Percentiles rank a stretch among this genome's conserved stretches.
These are phyloP conservation scores for Plectrocnemia conspersa DNA, from an alignment of 1,140 invertebrate species.

Conservation along the genomic window DNA sequence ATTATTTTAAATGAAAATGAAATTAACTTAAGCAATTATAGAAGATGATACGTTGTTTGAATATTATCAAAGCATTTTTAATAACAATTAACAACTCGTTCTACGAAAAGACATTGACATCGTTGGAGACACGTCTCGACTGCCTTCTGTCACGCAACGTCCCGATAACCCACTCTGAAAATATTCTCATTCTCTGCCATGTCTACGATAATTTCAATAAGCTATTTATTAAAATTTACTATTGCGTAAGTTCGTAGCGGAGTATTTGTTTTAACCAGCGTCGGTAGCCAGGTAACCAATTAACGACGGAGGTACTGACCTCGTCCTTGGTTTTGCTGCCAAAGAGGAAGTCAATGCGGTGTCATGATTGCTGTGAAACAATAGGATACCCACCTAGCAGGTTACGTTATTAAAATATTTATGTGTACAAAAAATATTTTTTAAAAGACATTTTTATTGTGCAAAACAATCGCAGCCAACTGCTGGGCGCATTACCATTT, in stretches of 20 bases:
- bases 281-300: background rate
- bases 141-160: slow-evolving; percentile 17
- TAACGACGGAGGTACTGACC: slow-evolving; percentile 2
- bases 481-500: slow-evolving; percentile 19
- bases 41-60: no score
- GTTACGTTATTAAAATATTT: no score
- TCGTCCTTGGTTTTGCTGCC: slow-evolving; percentile 15
- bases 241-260: background rate
- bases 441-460: slow-evolving; percentile 9
- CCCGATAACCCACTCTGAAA: slow-evolving; percentile 11
- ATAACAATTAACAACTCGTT: no score
- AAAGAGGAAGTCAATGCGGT: slow-evolving; percentile 12
- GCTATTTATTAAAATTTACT: no score
- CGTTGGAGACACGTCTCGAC: slow-evolving; percentile 4
- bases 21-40: no score
- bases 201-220: no score
- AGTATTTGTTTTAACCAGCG: background rate
- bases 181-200: no score
- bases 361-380: slow-evolving; percentile 12
- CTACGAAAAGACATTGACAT: slow-evolving; percentile 23
- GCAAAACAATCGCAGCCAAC: background rate
- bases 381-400: no score
- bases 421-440: background rate
- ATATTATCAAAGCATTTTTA: no score
- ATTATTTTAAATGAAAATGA: no score